Evolutionary conservation across 2,888 invertebrate genomes (phyloP).

Genomic region (Troides oblongomaculatus): DNA sequence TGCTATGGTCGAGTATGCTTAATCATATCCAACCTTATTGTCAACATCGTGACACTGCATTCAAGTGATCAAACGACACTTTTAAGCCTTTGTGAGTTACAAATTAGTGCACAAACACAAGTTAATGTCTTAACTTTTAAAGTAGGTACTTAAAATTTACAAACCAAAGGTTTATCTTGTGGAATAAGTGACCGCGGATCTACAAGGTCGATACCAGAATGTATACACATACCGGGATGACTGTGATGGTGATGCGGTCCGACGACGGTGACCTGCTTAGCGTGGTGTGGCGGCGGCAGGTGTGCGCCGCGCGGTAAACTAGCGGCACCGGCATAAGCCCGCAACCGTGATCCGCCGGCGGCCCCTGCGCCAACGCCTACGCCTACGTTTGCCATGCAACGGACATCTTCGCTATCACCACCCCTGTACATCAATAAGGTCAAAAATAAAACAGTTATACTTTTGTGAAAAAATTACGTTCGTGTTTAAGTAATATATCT

Average conservation of each 20-base stretch:
- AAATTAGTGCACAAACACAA: too few relatives aligned
- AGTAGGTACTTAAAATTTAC: not conserved
- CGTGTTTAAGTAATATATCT: too few relatives aligned
- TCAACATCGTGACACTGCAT: too few relatives aligned
- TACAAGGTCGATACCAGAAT: not conserved
- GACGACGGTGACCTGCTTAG: conserved; percentile 51
- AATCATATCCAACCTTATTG: too few relatives aligned
- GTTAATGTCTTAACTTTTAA: not conserved
- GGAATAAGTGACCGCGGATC: not conserved
- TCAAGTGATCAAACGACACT: too few relatives aligned
- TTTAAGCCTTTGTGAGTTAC: too few relatives aligned
- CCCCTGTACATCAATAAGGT: conserved; percentile 31
- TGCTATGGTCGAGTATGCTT: too few relatives aligned
- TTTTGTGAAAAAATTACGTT: not conserved
- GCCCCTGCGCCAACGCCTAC: conserved; percentile 40
- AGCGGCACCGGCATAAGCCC: conserved; percentile 61
- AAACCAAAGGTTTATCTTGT: not conserved
- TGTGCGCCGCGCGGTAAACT: conserved; percentile 75
- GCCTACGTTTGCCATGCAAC: conserved; percentile 37
- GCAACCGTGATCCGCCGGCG: conserved; percentile 37
- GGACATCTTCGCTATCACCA: conserved; percentile 36
- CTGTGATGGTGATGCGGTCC: conserved; percentile 43
- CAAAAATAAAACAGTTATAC: not conserved
- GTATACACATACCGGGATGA: conserved; percentile 7
- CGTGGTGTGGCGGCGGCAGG: conserved; percentile 45